Conservation (phyloP, 2,888 invertebrate genomes). For the Stictocephala bisonia region DNA sequence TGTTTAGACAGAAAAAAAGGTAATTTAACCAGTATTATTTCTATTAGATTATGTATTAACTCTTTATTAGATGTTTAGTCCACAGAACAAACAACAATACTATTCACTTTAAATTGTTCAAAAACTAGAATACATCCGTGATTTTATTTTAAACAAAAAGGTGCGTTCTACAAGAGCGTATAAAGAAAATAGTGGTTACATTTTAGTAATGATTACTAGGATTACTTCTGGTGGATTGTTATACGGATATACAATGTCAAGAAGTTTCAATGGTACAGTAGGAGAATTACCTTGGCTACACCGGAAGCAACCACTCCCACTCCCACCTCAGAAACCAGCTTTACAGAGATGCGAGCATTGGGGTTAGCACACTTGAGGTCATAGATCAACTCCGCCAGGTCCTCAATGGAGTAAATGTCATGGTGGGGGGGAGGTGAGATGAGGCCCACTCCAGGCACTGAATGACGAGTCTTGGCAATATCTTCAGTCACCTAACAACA, state of each 20-base stretch:
- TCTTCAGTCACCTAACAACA: constrained; percentile 89
- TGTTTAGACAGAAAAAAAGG: too few species aligned
- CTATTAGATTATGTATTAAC: too few species aligned
- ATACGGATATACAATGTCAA: too few species aligned
- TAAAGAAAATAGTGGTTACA: background rate
- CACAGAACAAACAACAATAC: too few species aligned
- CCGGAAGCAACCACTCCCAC: constrained; percentile 99
- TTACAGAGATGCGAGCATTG: constrained; percentile 93
- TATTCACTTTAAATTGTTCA: too few species aligned
- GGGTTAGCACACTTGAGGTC: constrained; percentile 99
- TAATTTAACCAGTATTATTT: too few species aligned
- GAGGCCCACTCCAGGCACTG: constrained; percentile 95
- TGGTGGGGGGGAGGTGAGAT: constrained; percentile 99
- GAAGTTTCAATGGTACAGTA: too few species aligned
- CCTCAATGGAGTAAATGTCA: constrained; percentile 99
- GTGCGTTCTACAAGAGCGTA: too few species aligned
- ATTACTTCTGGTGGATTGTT: too few species aligned
- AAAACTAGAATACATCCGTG: too few species aligned
- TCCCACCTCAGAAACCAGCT: constrained; percentile 97
- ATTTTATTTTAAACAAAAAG: too few species aligned
- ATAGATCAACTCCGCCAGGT: constrained; percentile 97
- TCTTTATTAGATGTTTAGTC: too few species aligned
- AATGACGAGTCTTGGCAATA: constrained; percentile 95
- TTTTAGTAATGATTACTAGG: background rate
- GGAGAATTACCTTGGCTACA: constrained; percentile 84